Evolutionary conservation across 35 echinoderm and acorn worm species (phyloP), one percentile per base, ranked within the genome.

Genomic region (Chiridota heheva): DNA sequence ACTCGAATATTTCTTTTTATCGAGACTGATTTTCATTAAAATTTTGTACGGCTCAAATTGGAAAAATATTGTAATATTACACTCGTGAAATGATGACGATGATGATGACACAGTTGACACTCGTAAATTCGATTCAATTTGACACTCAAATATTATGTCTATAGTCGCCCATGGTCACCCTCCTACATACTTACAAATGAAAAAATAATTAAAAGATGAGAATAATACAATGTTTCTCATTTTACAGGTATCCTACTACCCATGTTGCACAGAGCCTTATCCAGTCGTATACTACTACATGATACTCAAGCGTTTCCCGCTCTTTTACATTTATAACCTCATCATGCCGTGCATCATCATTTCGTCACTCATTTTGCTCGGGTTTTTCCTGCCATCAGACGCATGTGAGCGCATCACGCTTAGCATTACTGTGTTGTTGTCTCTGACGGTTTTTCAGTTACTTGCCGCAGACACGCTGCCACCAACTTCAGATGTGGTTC

Each of bases 391-490:
- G 51, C 95, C 95, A 26, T 82, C 84, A 0, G 89, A 91, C 35
- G 88, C 95, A 3, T 84, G 84, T 2, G 89, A 98, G 72, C 88
- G 78, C 62, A 84, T 98, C 42, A 88, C 95, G 1, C 81, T 98
- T 0, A 88, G 71, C 28, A 91, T 98, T 34, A 98, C 95, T 29
- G 75, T 98, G 36, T 68, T 98, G 0, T 65, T 98, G 0, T 73
- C 95, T 4, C 59, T 98, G 16, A 88, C 87, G 24, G 89, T 98
- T 43, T 98, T 91, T 63, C 67, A 88, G 39, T 58, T 98, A 38
- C 75, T 98, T 24, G 89, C 91, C 22, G 88, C 95, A 12, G 89
- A 98, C 47, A 98, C 84, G 20, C 70, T 98, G 71, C 95, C 89
- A 41, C 80, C 95, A 40, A 98, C 95, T 43, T 91, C 88, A 7